Percentiles rank a stretch among this genome's conserved stretches.
These are phyloP conservation scores for Eumeta japonica DNA, from an alignment of 1,140 invertebrate genomes.

Conservation along the genomic window DNA sequence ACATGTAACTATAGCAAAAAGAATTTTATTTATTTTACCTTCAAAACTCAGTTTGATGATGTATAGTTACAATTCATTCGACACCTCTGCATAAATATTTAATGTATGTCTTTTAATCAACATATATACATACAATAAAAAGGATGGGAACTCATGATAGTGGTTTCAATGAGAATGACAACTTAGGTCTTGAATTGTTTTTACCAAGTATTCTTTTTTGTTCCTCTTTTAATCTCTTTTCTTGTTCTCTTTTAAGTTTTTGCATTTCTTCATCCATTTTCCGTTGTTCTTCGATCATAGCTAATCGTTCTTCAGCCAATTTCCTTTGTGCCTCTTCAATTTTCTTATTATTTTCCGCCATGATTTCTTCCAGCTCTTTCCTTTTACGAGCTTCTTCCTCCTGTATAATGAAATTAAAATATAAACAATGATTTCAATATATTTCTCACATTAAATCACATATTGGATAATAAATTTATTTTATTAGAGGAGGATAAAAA, in stretches of 20 bases:
- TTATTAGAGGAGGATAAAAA: no score
- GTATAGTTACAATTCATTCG: no score
- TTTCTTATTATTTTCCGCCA: constrained; percentile 97
- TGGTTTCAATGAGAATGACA: constrained; percentile 88
- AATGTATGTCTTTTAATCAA: no score
- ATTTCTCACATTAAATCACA: no score
- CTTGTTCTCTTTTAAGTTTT: constrained; percentile 87
- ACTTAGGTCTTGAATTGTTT: constrained; percentile 93
- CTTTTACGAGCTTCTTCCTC: constrained; percentile 94
- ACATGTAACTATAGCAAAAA: no score
- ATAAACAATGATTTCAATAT: constrained; percentile 24
- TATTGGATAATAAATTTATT: no score
- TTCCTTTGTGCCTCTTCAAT: constrained; percentile 95
- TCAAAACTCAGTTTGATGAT: no score
- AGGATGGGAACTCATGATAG: constrained; percentile 67
- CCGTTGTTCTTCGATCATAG: constrained; percentile 94
- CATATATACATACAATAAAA: no score
- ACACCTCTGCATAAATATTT: no score
- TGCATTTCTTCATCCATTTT: constrained; percentile 94
- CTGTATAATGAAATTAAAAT: constrained; percentile 63
- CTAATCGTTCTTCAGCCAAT: constrained; percentile 93
- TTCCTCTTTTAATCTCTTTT: constrained; percentile 88
- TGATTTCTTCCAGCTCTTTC: constrained; percentile 91
- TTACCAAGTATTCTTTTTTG: constrained; percentile 96
- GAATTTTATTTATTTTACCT: no score